Percentiles rank a stretch among this genome's conserved stretches.
Evolutionary conservation across 2,113 vertebrate species (phyloP).

Genomic region (Tachysurus vachellii): DNA sequence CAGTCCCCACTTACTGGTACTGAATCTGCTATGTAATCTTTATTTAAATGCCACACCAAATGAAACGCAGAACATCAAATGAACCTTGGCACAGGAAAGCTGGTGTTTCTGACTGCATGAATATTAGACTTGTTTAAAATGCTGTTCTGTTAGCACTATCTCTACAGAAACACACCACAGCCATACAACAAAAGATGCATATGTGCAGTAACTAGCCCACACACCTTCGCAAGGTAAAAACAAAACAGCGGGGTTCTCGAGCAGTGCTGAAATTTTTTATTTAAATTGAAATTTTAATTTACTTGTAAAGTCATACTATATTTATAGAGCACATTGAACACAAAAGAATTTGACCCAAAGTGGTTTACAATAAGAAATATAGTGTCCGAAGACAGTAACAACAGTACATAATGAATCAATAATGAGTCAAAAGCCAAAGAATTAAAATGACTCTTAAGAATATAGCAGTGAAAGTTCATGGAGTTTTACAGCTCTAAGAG

Average conservation of each 20-base stretch:
- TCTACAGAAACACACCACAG: neutral
- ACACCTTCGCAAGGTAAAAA: neutral
- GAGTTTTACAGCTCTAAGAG: neutral
- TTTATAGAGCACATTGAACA: too few relatives aligned
- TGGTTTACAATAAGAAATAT: too few relatives aligned
- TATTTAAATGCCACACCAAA: neutral
- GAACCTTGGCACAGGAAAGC: neutral
- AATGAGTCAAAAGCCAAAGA: too few relatives aligned
- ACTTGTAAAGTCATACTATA: neutral
- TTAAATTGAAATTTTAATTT: neutral
- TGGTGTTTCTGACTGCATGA: neutral
- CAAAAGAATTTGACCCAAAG: too few relatives aligned
- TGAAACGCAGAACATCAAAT: neutral
- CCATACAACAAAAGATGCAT: neutral
- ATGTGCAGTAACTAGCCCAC: neutral
- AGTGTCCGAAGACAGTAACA: too few relatives aligned
- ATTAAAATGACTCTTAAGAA: too few relatives aligned
- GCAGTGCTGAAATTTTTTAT: neutral
- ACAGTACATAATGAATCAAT: too few relatives aligned
- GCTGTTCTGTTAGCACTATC: too few relatives aligned
- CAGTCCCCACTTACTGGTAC: neutral
- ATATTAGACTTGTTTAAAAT: too few relatives aligned
- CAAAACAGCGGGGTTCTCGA: neutral
- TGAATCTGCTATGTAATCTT: constrained; percentile 16
- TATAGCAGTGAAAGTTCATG: neutral